phyloP scores from a whole-genome alignment of 2,797 vertebrate genomes.

The Pseudomugil gertrudae region DNA sequence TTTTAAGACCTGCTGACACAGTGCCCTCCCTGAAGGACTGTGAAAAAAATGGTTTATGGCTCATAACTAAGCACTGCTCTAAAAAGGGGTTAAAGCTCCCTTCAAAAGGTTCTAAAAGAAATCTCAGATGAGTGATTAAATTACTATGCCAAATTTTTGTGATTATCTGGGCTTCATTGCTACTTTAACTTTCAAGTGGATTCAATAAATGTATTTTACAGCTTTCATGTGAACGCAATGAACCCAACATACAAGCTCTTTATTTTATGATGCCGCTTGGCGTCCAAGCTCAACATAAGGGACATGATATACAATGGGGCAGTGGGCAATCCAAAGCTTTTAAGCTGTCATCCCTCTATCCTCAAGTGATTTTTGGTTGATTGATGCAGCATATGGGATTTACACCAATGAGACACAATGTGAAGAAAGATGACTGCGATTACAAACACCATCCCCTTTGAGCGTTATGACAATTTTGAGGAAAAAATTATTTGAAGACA shows the following conservation, averaged over 20 bases:
- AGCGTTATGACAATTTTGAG: constrained; percentile 19
- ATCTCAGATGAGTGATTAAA: not conserved
- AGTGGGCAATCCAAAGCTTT: constrained; percentile 47
- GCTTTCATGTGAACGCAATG: not conserved
- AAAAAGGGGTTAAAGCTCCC: not conserved
- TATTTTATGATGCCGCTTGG: constrained; percentile 19
- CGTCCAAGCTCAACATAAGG: constrained; percentile 21
- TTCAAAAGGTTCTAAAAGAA: not conserved
- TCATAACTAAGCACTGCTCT: constrained; percentile 16
- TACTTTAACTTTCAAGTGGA: not conserved
- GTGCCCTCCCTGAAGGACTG: constrained; percentile 26
- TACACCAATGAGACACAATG: constrained; percentile 34
- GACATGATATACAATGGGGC: constrained; percentile 13
- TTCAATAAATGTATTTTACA: not conserved
- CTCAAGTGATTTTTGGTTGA: constrained; percentile 53
- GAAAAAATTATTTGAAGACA: constrained; percentile 12
- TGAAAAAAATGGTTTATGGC: not conserved
- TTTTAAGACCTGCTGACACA: constrained; percentile 42
- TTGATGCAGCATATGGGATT: constrained; percentile 20
- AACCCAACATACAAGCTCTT: constrained; percentile 1
- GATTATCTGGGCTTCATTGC: not conserved
- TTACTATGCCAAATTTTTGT: not conserved
- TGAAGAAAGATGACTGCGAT: constrained; percentile 39
- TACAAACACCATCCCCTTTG: constrained; percentile 27
- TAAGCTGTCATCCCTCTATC: constrained; percentile 59